Evolutionary conservation across 1,140 invertebrate genomes (phyloP), one percentile per base, ranked within the genome.

Genomic region (Aphis craccivora): DNA sequence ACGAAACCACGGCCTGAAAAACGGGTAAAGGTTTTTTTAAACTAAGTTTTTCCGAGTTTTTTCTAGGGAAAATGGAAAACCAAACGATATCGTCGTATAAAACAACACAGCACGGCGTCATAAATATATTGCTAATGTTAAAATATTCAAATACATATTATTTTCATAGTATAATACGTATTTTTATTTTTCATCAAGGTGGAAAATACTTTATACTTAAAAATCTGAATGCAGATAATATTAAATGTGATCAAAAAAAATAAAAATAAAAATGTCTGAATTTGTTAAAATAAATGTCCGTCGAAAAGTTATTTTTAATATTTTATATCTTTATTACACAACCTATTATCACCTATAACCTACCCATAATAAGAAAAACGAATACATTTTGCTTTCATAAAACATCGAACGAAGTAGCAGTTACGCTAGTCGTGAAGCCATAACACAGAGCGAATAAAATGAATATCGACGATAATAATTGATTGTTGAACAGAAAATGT

Each of bases 1-100:
- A 98, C 97, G 95, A 98, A 97, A 94, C 97, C 97, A 94, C 97
- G 96, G 95, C 97, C 97, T 97, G 95, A 14, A 95, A 95, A 88
- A 40, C 18, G 0, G n/a, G 4, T 76, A 0, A n/a, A 76, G 4
- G 14, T 76, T 6, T 1, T n/a, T n/a, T 67, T 67, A 1, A 30
- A 76, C 5, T 76, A 4, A 14, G 60, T n/a, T 67, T n/a, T 60
- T 30, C 2, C 55, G 25, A 60, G 30, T 76, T 18, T 4, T 14
- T 67, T 1, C 60, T 3, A 40, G 30, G 3, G 1, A 9, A 60
- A 30, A 60, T 25, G 25, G 2, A 67, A 81, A 37, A 81, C 76
- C 35, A 81, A 81, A 37, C 30, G 11, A n/a, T 14, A 30, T 11
- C 14, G 60, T n/a, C 30, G 30, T n/a, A 67, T 7, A 11, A 51